phyloP scores from a whole-genome alignment of 2,888 invertebrate genomes.

The Muschampia plurimacula region DNA sequence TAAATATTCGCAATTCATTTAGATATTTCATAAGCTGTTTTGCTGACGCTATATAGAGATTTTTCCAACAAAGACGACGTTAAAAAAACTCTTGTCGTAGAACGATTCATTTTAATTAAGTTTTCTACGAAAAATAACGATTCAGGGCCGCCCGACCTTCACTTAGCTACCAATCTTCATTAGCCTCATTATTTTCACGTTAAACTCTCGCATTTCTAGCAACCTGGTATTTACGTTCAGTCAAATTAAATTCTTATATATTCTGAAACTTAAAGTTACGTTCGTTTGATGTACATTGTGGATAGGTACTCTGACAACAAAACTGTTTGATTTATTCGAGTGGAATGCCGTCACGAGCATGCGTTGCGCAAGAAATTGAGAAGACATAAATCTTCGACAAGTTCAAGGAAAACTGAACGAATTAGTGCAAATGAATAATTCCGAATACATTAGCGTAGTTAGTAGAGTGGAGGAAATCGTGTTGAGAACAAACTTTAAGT shows the following conservation, averaged over 20 bases:
- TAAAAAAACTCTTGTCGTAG: slow-evolving; percentile 64
- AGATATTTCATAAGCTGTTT: background rate
- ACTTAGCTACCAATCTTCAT: slow-evolving; percentile 79
- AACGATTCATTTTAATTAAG: slow-evolving; percentile 82
- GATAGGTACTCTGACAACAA: slow-evolving; percentile 4
- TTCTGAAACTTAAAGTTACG: slow-evolving; percentile 19
- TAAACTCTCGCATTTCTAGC: slow-evolving; percentile 30
- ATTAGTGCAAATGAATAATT: slow-evolving; percentile 69
- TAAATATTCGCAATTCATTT: background rate
- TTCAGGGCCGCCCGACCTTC: slow-evolving; percentile 66
- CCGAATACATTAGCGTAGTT: slow-evolving; percentile 55
- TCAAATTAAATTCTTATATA: slow-evolving; percentile 31
- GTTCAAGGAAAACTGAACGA: slow-evolving; percentile 63
- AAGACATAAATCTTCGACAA: slow-evolving; percentile 70
- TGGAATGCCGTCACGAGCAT: slow-evolving; percentile 58
- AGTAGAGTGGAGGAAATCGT: background rate
- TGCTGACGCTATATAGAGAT: slow-evolving; percentile 46
- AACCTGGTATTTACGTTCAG: slow-evolving; percentile 29
- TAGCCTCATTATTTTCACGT: slow-evolving; percentile 68
- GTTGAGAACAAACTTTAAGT: slow-evolving; percentile 1
- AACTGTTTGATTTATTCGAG: slow-evolving; percentile 65
- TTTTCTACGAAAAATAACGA: slow-evolving; percentile 72
- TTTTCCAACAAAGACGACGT: slow-evolving; percentile 61
- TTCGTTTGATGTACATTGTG: slow-evolving; percentile 27
- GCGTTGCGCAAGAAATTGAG: slow-evolving; percentile 70